A percentile compares a stretch with the other conserved stretches of the same genome.
phyloP scores from a whole-genome alignment of 1,140 invertebrate species.

The Hirudo medicinalis region DNA sequence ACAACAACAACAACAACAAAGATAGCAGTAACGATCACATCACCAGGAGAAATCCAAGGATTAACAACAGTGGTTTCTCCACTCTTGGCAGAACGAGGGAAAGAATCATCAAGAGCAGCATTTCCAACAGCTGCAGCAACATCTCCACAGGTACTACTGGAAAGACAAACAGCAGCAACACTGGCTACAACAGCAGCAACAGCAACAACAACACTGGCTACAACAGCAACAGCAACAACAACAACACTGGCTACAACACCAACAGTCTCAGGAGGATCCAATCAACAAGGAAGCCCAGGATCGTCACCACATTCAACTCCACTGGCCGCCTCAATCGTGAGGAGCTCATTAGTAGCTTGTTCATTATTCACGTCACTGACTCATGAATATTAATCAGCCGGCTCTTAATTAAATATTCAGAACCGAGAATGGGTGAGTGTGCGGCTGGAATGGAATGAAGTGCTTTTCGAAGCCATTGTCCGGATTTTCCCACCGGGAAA shows the following conservation, averaged over 20 bases:
- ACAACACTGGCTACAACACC: neutral
- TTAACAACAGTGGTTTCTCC: neutral
- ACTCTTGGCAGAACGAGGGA: neutral
- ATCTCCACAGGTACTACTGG: neutral
- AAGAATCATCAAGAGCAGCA: neutral
- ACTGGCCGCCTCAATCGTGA: too few species aligned
- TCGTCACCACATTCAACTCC: too few species aligned
- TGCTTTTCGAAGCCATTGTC: too few species aligned
- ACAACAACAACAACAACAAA: neutral
- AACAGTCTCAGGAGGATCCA: neutral
- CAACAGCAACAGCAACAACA: neutral
- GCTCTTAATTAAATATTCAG: too few species aligned
- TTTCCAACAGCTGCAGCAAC: neutral
- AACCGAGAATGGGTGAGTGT: too few species aligned
- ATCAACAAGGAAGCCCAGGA: too few species aligned
- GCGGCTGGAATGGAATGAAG: too few species aligned
- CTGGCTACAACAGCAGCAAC: conserved; percentile 1
- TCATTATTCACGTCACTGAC: too few species aligned
- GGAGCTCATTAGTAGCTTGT: too few species aligned
- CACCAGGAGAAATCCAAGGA: neutral
- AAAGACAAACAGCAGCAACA: neutral
- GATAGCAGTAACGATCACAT: neutral
- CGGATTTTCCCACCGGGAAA: too few species aligned
- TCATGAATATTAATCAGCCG: too few species aligned
- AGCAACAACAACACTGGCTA: conserved; percentile 1